Percentiles rank a stretch among this genome's conserved stretches.
phyloP scores from a whole-genome alignment of 2,888 invertebrate genomes.

The Megastigmus dorsalis region DNA sequence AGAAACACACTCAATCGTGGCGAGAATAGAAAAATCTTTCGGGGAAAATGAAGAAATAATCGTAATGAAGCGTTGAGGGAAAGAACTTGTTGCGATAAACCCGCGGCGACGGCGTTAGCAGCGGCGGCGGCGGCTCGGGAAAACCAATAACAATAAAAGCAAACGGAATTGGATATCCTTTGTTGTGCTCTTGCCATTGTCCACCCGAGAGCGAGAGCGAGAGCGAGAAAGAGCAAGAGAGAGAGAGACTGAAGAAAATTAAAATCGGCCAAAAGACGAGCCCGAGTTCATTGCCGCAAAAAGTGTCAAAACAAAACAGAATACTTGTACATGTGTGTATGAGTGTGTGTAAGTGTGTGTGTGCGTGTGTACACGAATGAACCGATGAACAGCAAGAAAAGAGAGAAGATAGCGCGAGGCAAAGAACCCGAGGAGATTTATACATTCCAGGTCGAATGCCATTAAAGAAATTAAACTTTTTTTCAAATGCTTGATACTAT shows the following conservation, averaged over 20 bases:
- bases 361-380: not conserved
- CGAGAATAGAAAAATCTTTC: no score
- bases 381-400: not conserved
- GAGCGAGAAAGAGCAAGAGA: no score
- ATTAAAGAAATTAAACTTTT: conserved; percentile 33
- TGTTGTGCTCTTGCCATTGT: conserved; percentile 14
- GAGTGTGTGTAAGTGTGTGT: no score
- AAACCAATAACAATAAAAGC: no score
- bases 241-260: no score
- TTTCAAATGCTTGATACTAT: not conserved
- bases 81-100: no score
- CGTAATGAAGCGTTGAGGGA: no score
- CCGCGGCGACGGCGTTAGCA: no score
- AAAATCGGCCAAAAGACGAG: conserved; percentile 14
- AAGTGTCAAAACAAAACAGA: conserved; percentile 42
- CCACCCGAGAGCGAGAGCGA: not conserved
- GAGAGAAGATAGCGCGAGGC: not conserved
- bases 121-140: no score
- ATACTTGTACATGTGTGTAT: no score
- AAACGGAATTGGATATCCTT: conserved; percentile 34
- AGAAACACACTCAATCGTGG: no score
- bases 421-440: conserved; percentile 17
- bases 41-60: no score
- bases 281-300: conserved; percentile 24
- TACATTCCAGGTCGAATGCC: conserved; percentile 1